These are phyloP conservation scores for Onchidella celtica DNA, from an alignment of 2,888 invertebrate species.

Conservation along the genomic window DNA sequence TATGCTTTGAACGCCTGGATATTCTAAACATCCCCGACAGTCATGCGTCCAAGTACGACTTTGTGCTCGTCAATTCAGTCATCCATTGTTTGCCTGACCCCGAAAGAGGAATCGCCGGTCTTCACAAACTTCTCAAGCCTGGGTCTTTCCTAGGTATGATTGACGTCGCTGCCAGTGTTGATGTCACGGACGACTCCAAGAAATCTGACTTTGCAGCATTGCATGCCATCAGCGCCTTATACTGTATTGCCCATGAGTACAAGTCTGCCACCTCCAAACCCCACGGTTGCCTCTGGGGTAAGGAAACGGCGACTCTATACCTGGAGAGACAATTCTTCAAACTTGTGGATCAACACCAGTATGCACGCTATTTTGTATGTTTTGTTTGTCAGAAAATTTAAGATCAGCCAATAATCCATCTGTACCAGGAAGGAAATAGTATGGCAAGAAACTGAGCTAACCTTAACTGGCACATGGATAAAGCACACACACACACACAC, in stretches of 20 bases:
- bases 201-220: background rate
- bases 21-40: background rate
- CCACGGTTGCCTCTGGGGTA: background rate
- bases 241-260: background rate
- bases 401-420: too few relatives aligned
- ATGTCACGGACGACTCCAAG: background rate
- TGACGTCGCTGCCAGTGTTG: background rate
- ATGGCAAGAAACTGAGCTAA: too few relatives aligned
- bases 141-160: background rate
- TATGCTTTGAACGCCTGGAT: background rate
- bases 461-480: too few relatives aligned
- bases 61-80: background rate
- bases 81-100: conserved; percentile 6
- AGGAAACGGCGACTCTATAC: background rate
- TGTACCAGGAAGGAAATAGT: too few relatives aligned
- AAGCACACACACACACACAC: too few relatives aligned
- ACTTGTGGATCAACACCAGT: background rate
- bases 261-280: background rate
- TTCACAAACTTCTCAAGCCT: background rate
- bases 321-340: background rate
- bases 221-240: background rate
- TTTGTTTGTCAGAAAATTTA: background rate
- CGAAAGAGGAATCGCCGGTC: background rate
- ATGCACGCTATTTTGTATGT: background rate
- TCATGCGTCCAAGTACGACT: background rate